Conservation (phyloP, 1,140 invertebrate species). For the Anoplophora glabripennis region DNA sequence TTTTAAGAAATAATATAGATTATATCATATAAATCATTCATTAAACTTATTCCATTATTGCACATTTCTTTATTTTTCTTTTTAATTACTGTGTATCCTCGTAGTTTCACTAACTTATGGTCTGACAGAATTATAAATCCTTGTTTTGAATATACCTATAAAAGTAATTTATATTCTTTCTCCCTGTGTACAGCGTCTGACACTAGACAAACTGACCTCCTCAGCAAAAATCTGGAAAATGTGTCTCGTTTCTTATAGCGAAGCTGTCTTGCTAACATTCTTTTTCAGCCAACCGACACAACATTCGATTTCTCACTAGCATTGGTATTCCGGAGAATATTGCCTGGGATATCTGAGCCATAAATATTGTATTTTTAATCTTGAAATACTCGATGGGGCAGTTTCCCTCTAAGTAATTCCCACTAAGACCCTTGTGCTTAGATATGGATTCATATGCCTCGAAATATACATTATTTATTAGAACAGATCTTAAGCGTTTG, state of each 20-base stretch:
- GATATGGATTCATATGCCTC: not conserved
- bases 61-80: no score
- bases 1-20: no score
- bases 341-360: constrained; percentile 1
- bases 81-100: no score
- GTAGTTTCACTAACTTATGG: no score
- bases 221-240: not conserved
- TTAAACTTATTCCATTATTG: no score
- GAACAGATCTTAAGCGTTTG: no score
- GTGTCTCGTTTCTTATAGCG: not conserved
- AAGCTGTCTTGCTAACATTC: not conserved
- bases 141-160: no score
- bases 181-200: no score
- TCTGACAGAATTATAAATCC: no score
- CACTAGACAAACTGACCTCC: not conserved
- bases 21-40: no score
- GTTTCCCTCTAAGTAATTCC: constrained; percentile 2
- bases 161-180: not conserved
- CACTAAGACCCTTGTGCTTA: not conserved
- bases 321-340: constrained; percentile 1
- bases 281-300: not conserved
- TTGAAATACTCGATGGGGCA: not conserved
- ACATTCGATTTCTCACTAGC: not conserved
- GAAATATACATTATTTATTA: not conserved
- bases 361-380: constrained; percentile 6